These are phyloP conservation scores for Polydrusus pterygomalis DNA, from an alignment of 2,888 invertebrate species.

Conservation along the genomic window DNA sequence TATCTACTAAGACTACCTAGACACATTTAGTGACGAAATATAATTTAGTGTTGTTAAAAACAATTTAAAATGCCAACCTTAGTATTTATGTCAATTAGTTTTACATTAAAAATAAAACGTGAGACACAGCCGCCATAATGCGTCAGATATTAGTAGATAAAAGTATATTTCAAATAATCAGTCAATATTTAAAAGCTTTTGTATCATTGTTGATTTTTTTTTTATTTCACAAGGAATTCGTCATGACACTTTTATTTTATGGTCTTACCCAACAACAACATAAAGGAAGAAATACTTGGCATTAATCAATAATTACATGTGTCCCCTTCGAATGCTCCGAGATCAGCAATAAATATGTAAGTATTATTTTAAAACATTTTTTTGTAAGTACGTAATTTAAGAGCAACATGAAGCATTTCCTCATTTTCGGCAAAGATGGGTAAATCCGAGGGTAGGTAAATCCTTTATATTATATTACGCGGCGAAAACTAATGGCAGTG, in stretches of 20 bases:
- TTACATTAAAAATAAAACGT: slow-evolving; percentile 15
- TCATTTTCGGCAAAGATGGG: too few relatives aligned
- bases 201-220: slow-evolving; percentile 29
- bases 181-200: slow-evolving; percentile 27
- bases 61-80: slow-evolving; percentile 13
- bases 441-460: too few relatives aligned
- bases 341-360: too few relatives aligned
- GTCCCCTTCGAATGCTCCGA: too few relatives aligned
- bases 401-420: too few relatives aligned
- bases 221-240: slow-evolving; percentile 49
- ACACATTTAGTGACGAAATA: not conserved
- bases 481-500: too few relatives aligned
- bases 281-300: slow-evolving; percentile 6
- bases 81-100: slow-evolving; percentile 25
- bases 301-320: not conserved
- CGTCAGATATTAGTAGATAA: slow-evolving; percentile 19
- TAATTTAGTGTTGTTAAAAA: slow-evolving; percentile 7
- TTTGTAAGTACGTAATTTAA: too few relatives aligned
- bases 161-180: slow-evolving; percentile 18
- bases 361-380: too few relatives aligned
- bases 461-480: too few relatives aligned
- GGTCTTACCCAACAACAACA: slow-evolving; percentile 15
- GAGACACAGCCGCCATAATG: not conserved
- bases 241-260: slow-evolving; percentile 22
- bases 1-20: not conserved